phyloP scores from a whole-genome alignment of 2,888 invertebrate species.

The Druceiella hillmani region DNA sequence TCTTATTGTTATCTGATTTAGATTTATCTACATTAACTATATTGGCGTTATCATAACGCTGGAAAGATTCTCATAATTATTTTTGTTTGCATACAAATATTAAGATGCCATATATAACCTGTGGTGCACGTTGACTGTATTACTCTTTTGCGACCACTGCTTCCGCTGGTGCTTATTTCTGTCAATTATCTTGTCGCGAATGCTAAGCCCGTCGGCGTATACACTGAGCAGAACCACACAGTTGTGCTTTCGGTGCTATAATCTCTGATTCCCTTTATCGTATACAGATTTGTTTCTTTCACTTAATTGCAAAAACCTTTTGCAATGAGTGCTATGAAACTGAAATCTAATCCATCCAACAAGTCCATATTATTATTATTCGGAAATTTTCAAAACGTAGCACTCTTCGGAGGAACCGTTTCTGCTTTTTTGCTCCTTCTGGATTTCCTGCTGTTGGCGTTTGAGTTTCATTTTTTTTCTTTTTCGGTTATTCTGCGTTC shows the following conservation, averaged over 20 bases:
- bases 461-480: slow-evolving; percentile 62
- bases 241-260: slow-evolving; percentile 50
- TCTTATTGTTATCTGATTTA: too few relatives aligned
- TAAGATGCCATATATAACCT: slow-evolving; percentile 53
- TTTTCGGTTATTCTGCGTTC: slow-evolving; percentile 70
- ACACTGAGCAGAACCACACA: slow-evolving; percentile 71
- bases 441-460: slow-evolving; percentile 58
- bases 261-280: slow-evolving; percentile 34
- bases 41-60: slow-evolving; percentile 18
- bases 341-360: slow-evolving; percentile 78
- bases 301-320: slow-evolving; percentile 76
- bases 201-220: slow-evolving; percentile 76
- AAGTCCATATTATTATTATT: slow-evolving; percentile 68
- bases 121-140: slow-evolving; percentile 42
- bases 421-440: slow-evolving; percentile 47
- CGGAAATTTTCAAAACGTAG: slow-evolving; percentile 44
- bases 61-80: slow-evolving; percentile 30
- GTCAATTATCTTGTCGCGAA: slow-evolving; percentile 70
- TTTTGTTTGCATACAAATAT: slow-evolving; percentile 43
- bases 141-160: slow-evolving; percentile 36
- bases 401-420: slow-evolving; percentile 50
- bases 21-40: slow-evolving; percentile 12
- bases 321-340: slow-evolving; percentile 81
- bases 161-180: slow-evolving; percentile 53
- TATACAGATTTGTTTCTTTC: slow-evolving; percentile 41